Percentiles rank a stretch among this genome's conserved stretches.
These are phyloP conservation scores for Diplazon laetatorius DNA, from an alignment of 2,888 invertebrate genomes.

Conservation along the genomic window DNA sequence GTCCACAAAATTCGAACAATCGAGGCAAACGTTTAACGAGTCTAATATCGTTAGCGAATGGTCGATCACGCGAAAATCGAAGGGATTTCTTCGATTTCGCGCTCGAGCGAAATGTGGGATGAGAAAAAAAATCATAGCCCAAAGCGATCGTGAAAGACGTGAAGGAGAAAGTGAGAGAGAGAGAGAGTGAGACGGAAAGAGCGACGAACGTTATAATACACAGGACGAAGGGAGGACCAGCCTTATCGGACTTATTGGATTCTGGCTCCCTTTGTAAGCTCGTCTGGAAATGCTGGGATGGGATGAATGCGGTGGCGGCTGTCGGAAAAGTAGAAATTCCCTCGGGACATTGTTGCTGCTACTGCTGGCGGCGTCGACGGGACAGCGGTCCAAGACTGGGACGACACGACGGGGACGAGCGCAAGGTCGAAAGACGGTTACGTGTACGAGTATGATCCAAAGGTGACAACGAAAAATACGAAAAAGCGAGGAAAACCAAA, in stretches of 20 bases:
- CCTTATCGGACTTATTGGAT: conserved; percentile 77
- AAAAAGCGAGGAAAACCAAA: conserved; percentile 8
- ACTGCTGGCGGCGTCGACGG: conserved; percentile 54
- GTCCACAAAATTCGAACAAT: background rate
- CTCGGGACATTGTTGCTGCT: conserved; percentile 64
- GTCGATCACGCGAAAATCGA: background rate
- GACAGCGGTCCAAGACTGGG: conserved; percentile 33
- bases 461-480: conserved; percentile 50
- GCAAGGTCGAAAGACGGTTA: conserved; percentile 6
- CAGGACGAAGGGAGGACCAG: conserved; percentile 54
- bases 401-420: conserved; percentile 27
- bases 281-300: conserved; percentile 72
- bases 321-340: conserved; percentile 76
- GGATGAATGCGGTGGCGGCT: conserved; percentile 72
- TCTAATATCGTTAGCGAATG: conserved; percentile 32
- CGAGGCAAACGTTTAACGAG: conserved; percentile 21
- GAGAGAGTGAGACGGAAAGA: no score
- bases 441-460: conserved; percentile 35
- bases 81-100: no score
- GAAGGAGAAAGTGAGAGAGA: no score
- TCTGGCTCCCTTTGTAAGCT: conserved; percentile 73
- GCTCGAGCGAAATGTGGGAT: conserved; percentile 7
- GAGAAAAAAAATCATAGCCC: background rate
- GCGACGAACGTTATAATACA: background rate
- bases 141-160: conserved; percentile 14